Conservation (phyloP, 2,797 vertebrate species). For the Lemur catta region DNA sequence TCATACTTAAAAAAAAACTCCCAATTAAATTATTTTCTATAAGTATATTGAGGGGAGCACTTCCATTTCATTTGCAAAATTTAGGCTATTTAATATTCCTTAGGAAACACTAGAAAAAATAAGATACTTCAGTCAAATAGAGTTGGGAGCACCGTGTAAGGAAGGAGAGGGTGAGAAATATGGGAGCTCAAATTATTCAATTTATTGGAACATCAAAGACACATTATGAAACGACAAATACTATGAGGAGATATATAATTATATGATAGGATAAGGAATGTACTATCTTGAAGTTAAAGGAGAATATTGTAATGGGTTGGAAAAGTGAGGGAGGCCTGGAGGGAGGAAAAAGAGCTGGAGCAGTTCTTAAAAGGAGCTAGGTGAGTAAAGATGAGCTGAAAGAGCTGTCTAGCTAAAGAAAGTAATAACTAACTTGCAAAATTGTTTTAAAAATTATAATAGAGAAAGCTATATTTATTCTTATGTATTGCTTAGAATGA, state of each 20-base stretch:
- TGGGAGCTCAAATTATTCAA: not conserved
- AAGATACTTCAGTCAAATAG: not conserved
- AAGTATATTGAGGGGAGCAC: not conserved
- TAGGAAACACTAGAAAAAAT: constrained; percentile 5
- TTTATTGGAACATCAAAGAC: not conserved
- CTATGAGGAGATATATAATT: not conserved
- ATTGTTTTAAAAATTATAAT: not conserved
- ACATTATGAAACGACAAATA: not conserved
- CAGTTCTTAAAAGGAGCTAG: not conserved
- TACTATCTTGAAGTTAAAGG: not conserved
- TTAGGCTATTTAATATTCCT: constrained; percentile 30
- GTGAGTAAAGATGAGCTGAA: not conserved
- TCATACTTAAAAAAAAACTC: not conserved
- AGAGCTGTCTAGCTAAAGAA: not conserved
- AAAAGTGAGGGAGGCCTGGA: not conserved
- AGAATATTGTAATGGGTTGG: not conserved
- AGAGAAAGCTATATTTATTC: not conserved
- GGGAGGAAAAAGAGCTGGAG: not conserved
- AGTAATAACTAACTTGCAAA: not conserved
- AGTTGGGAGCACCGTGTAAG: not conserved
- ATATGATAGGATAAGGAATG: not conserved
- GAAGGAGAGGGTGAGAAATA: not conserved
- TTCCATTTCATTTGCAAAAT: constrained; percentile 42
- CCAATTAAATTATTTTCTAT: not conserved
- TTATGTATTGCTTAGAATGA: not conserved